Base-by-base conservation (phyloP, 2,113 vertebrate genomes). In the Phalacrocorax pelagicus region DNA sequence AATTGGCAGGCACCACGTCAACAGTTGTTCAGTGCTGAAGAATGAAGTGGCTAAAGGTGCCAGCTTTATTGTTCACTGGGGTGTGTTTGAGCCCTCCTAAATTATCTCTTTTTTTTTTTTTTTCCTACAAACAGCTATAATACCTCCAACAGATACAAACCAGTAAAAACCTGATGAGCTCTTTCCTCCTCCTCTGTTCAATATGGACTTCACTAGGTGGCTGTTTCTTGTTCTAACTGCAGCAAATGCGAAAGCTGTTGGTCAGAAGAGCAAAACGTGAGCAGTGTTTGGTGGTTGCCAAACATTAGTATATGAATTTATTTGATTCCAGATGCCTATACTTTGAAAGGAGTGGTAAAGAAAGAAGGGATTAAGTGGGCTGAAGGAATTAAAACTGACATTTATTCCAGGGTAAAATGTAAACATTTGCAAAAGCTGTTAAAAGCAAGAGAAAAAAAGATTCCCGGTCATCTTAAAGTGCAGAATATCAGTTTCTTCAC, bases 321-420 rank as follows among this genome's bases (percentile, higher is more conserved):
- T 95, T 91, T 96, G 14, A 71, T 78, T 91, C 54, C n/a, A 40
- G 46, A 67, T 87, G 18, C 16, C 34, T 90, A 46, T 38, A 73
- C 22, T 80, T 81, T 91, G 66, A 93, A 86, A 11, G 21, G 19
- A 75, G 5, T 55, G 13, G 17, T 52, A 65, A 94, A 78, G 18
- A 79, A 90, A 40, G 11, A 77, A 62, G 30, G 23, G 73, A 88
- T 79, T 81, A 78, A 84, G 65, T 78, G 32, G 36, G 12, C 18
- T 92, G 88, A 90, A 93, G 58, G 32, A 83, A 74, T 95, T 84
- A 87, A 92, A 89, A 36, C 44, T 83, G 66, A 90, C 73, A 92
- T 66, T 90, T 94, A 82, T 90, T 94, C 29, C 10, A 62, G 61
- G 49, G 47, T 10, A 88, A 93, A 92, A 54, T 79, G 13, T 34